phyloP scores from a whole-genome alignment of 2,797 vertebrate species.

The Periophthalmus magnuspinnatus region DNA sequence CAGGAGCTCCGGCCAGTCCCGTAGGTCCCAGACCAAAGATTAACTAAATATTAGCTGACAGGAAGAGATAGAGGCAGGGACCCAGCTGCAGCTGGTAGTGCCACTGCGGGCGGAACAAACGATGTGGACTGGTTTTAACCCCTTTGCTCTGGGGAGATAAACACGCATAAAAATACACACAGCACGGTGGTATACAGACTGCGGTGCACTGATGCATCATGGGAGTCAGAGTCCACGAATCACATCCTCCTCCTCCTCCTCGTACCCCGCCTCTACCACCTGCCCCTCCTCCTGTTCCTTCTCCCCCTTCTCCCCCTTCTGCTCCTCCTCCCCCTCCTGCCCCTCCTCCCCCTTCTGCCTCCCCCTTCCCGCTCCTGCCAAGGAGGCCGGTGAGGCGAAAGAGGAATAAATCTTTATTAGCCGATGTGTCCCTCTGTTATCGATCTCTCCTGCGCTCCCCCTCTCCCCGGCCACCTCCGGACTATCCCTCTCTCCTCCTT shows the following conservation, averaged over 20 bases:
- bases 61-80: slow-evolving; percentile 71
- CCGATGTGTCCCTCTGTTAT: slow-evolving; percentile 79
- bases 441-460: slow-evolving; percentile 69
- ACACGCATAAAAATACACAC: slow-evolving; percentile 61
- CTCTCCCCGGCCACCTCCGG: slow-evolving; percentile 44
- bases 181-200: slow-evolving; percentile 45
- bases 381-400: slow-evolving; percentile 54
- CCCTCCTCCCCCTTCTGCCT: slow-evolving; percentile 45
- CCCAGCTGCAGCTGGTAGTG: slow-evolving; percentile 74
- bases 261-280: slow-evolving; percentile 29
- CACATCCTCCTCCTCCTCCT: slow-evolving; percentile 64
- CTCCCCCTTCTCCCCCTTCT: too few relatives aligned
- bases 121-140: slow-evolving; percentile 70
- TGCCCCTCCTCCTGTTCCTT: too few relatives aligned
- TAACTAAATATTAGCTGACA: slow-evolving; percentile 83
- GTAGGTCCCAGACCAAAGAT: slow-evolving; percentile 80
- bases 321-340: too few relatives aligned
- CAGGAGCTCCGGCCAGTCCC: slow-evolving; percentile 75
- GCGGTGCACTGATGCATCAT: slow-evolving; percentile 58
- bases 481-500: slow-evolving; percentile 63
- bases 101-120: slow-evolving; percentile 72
- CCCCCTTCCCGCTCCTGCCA: slow-evolving; percentile 56
- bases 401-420: slow-evolving; percentile 80
- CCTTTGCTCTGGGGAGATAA: slow-evolving; percentile 53
- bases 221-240: slow-evolving; percentile 75